Evolutionary conservation across 2,797 vertebrate species (phyloP).

Genomic region (Pseudocheirus occidentalis): DNA sequence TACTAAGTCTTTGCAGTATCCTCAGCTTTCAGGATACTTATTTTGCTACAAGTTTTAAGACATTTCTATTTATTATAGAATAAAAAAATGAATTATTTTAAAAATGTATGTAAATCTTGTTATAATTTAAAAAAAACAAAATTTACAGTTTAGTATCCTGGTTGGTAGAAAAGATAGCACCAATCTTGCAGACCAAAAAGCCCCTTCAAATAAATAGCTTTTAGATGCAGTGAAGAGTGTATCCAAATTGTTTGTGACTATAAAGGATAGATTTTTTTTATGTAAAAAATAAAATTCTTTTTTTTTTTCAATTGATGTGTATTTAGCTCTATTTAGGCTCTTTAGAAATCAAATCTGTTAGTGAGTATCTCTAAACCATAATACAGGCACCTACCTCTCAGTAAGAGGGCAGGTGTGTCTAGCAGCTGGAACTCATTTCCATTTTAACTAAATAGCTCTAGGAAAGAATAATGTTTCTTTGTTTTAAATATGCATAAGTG

Average conservation of each 20-base stretch:
- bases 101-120: constrained; percentile 9
- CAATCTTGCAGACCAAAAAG: background rate
- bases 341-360: constrained; percentile 44
- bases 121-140: background rate
- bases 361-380: background rate
- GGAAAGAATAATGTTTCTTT: constrained; percentile 20
- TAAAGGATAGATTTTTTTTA: background rate
- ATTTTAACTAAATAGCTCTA: constrained; percentile 33
- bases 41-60: background rate
- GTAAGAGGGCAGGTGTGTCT: constrained; percentile 23
- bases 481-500: constrained; percentile 6
- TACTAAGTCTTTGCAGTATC: background rate
- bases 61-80: background rate
- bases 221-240: background rate
- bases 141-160: background rate
- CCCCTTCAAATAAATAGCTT: background rate
- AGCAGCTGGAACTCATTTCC: constrained; percentile 20
- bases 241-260: background rate
- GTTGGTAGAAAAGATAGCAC: background rate
- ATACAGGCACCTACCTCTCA: constrained; percentile 11
- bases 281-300: constrained; percentile 30
- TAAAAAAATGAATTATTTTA: background rate
- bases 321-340: constrained; percentile 10
- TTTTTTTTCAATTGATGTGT: constrained; percentile 15
- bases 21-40: background rate